A percentile compares a stretch with the other conserved stretches of the same genome.
phyloP scores from a whole-genome alignment of 2,797 vertebrate genomes.

The Nasua narica region DNA sequence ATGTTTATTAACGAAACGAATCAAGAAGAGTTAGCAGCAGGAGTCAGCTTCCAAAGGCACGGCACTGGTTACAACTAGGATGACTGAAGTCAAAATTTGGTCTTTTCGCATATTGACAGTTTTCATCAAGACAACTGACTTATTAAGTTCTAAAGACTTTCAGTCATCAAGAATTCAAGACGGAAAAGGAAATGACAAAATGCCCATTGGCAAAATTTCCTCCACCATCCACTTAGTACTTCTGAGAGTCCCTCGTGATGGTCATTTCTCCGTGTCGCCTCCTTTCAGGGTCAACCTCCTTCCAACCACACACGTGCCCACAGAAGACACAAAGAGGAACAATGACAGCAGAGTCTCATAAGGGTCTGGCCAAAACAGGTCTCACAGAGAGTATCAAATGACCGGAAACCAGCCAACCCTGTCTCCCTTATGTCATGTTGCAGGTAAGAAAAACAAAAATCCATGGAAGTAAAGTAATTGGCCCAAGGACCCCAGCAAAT shows the following conservation, averaged over 20 bases:
- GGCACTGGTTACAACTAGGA: neutral
- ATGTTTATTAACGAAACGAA: neutral
- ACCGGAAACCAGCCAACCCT: neutral
- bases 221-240: neutral
- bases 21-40: neutral
- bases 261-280: neutral
- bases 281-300: neutral
- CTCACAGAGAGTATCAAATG: neutral
- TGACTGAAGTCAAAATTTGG: neutral
- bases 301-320: neutral
- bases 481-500: neutral
- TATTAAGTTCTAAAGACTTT: neutral
- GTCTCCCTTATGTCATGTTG: neutral
- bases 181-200: conserved; percentile 1
- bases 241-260: neutral
- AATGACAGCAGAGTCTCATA: neutral
- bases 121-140: neutral
- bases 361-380: neutral
- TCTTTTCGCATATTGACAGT: neutral
- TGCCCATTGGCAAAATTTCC: neutral
- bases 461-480: neutral
- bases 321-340: neutral
- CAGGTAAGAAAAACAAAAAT: neutral
- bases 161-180: neutral
- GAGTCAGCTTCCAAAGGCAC: neutral